Conservation (phyloP, 1,140 invertebrate species). For the Aporrectodea caliginosa region DNA sequence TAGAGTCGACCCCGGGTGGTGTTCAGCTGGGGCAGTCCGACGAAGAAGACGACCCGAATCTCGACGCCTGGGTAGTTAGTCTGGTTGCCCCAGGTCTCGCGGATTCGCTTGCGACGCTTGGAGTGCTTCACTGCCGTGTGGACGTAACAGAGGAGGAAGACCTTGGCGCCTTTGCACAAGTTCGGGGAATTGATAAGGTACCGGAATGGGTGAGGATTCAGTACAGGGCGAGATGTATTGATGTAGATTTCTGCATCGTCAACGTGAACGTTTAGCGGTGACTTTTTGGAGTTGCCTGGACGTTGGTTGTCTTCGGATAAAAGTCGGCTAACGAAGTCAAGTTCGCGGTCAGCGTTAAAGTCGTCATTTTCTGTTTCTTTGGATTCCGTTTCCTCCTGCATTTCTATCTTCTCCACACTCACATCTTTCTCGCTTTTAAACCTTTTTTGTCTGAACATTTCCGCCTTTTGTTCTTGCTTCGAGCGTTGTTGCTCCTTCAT, state of each 20-base stretch:
- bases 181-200: not conserved
- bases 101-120: slow-evolving; percentile 46
- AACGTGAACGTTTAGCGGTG: no score
- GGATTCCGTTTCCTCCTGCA: no score
- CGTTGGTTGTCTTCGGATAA: no score
- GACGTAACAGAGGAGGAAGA: slow-evolving; percentile 40
- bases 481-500: no score
- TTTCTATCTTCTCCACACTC: no score
- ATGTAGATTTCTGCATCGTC: not conserved
- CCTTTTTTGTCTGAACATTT: no score
- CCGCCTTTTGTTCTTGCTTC: no score
- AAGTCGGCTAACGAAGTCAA: no score
- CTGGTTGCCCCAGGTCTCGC: slow-evolving; percentile 50
- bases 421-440: no score
- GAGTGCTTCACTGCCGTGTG: slow-evolving; percentile 47
- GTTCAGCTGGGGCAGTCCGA: slow-evolving; percentile 59
- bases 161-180: not conserved
- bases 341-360: no score
- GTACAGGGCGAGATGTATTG: not conserved
- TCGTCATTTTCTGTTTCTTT: no score
- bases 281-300: no score
- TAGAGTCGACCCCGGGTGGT: not conserved
- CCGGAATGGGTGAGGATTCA: slow-evolving; percentile 4
- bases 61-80: slow-evolving; percentile 33
- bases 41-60: slow-evolving; percentile 62